Base-by-base conservation (phyloP, 2,113 vertebrate species). In the Lampris incognitus region DNA sequence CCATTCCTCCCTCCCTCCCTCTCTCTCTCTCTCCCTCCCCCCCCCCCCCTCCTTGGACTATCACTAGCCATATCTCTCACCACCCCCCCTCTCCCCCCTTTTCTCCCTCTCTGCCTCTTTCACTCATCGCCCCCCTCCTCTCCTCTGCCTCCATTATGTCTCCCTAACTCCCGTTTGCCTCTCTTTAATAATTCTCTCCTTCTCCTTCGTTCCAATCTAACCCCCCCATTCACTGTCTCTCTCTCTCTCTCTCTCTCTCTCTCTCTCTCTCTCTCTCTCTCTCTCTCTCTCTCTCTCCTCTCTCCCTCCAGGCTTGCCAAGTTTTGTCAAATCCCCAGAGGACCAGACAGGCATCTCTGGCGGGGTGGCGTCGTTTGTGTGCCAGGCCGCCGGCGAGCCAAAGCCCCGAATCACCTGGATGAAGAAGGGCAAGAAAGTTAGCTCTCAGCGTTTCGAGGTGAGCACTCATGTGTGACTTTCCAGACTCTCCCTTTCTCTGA, bases 351-450 rank as follows among this genome's bases (percentile, higher is more conserved):
- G 98, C 75, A 96, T 99, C 88, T 99, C 97, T 1, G 97, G 98
- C 66, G 98, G 98, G 59, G 98, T 99, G 66, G 97, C 97, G 6
- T 99, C 98, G 66, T 99, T 99, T 84, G 98, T 99, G 89, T 99
- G 98, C 94, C 97, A 97, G 93, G 96, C 97, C 78, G 89, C 94
- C 9, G 98, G 97, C 74, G 98, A 99, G 66, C 97, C 98, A 78
- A 99, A 97, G 79, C 98, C 98, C 51, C 94, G 98, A 5, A 99
- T 99, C 94, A 99, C 98, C 2, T 99, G 98, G 98, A 98, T 98
- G 98, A 99, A 99, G 92, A 99, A 99, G 92, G 98, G 98, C 84
- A 99, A 99, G 94, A 99, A 98, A 95, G 98, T 99, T 92, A 99
- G 98, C 94, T 99, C 98, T 68, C 98, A 99, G 91, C 96, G 98